Percentiles rank a stretch among this genome's conserved stretches.
phyloP scores from a whole-genome alignment of 2,888 invertebrate species.

The Luffia ferchaultella region DNA sequence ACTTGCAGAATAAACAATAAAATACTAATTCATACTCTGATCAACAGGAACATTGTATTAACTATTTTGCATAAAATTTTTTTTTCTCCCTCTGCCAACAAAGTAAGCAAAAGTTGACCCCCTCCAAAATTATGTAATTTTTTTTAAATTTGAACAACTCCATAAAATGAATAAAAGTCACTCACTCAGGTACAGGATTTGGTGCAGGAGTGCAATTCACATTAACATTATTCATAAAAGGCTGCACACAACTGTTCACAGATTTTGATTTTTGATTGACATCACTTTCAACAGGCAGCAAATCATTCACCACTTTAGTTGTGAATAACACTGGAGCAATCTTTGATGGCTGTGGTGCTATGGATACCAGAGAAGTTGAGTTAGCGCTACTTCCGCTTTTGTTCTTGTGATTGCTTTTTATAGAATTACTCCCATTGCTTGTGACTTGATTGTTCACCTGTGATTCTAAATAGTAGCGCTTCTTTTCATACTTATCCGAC shows the following conservation, averaged over 20 bases:
- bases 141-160: too few species aligned
- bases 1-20: too few species aligned
- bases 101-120: too few species aligned
- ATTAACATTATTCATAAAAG: slow-evolving; percentile 21
- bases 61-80: too few species aligned
- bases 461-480: slow-evolving; percentile 70
- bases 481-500: slow-evolving; percentile 94
- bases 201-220: not conserved
- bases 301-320: slow-evolving; percentile 38
- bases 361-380: slow-evolving; percentile 44
- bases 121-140: too few species aligned
- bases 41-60: too few species aligned
- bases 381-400: slow-evolving; percentile 33
- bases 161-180: too few species aligned
- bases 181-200: slow-evolving; percentile 50
- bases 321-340: slow-evolving; percentile 27
- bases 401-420: slow-evolving; percentile 38
- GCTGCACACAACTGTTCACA: slow-evolving; percentile 33
- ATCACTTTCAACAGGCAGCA: slow-evolving; percentile 29
- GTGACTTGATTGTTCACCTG: slow-evolving; percentile 25
- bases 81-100: too few species aligned
- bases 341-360: slow-evolving; percentile 37
- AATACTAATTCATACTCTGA: too few species aligned
- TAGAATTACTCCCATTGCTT: slow-evolving; percentile 33
- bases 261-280: slow-evolving; percentile 35